A percentile compares a stretch with the other conserved stretches of the same genome.
These are phyloP conservation scores for Patella caerulea DNA, from an alignment of 2,888 invertebrate species.

Conservation along the genomic window DNA sequence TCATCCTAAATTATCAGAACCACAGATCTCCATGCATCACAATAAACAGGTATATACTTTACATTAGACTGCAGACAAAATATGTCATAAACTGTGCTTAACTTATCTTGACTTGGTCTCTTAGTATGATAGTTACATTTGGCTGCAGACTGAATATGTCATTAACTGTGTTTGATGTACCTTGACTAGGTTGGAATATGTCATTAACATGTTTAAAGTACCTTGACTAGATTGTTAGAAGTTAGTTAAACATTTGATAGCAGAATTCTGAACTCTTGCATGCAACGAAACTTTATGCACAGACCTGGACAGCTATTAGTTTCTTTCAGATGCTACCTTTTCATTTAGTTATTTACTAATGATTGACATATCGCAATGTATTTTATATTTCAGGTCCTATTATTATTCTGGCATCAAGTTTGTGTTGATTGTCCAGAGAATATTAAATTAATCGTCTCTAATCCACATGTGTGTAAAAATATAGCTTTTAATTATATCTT, in stretches of 20 bases:
- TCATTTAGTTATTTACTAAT: neutral
- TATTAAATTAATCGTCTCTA: conserved; percentile 87
- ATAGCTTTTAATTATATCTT: conserved; percentile 96
- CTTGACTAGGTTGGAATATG: neutral
- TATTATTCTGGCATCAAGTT: conserved; percentile 94
- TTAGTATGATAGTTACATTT: neutral
- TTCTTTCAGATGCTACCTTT: neutral
- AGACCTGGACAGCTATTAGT: too few species aligned
- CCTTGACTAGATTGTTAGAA: too few species aligned
- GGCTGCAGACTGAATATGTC: neutral
- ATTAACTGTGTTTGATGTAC: neutral
- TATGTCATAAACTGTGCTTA: neutral
- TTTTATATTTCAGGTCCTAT: conserved; percentile 76
- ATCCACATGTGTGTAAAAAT: conserved; percentile 90
- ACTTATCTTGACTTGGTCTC: neutral
- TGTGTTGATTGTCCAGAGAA: conserved; percentile 94
- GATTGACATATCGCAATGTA: neutral
- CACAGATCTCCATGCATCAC: conserved; percentile 93
- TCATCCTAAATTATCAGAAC: conserved; percentile 94
- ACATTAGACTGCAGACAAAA: neutral
- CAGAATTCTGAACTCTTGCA: too few species aligned
- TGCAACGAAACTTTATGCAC: too few species aligned
- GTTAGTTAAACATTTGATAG: too few species aligned
- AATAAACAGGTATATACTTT: conserved; percentile 81
- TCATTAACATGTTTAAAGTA: neutral